Evolutionary conservation across 2,888 invertebrate genomes (phyloP), one percentile per base, ranked within the genome.

Genomic region (Celastrina argiolus): DNA sequence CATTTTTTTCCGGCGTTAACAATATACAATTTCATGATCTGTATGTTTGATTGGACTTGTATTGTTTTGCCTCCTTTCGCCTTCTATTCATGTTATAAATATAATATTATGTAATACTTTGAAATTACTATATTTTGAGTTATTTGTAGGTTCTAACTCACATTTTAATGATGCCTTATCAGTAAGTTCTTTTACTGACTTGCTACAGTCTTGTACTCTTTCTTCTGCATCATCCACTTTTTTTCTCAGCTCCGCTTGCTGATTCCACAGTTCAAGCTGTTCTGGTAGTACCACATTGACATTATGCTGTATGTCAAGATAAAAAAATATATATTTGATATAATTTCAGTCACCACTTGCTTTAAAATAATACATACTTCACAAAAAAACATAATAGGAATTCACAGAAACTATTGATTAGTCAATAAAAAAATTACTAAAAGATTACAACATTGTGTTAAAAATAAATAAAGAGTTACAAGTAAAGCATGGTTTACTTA

Each of bases 91-190:
- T n/a, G n/a, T n/a, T n/a, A n/a, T n/a, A n/a, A n/a, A n/a, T n/a
- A n/a, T n/a, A n/a, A n/a, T n/a, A 65, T n/a, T 10, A 8, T 16
- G 45, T 45, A 16, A n/a, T n/a, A 16, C 45, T 2, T 16, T 45
- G 7, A 7, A 31, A 2, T 0, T 31, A 6, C 7, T 31, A 31
- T 4, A n/a, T n/a, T n/a, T n/a, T n/a, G n/a, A 3, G 31, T 31
- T 7, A 31, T 31, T 31, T 31, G 31, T 7, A 36, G 12, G 6
- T 42, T 45, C 22, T 42, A 18, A 76, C 83, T 76, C 71, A 90
- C 90, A 74, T 76, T 82, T 87, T 64, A 74, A 78, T 26, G 84
- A 80, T 56, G 82, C 78, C 68, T 85, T 88, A 16, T 85, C 80
- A 65, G 78, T 75, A 1, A 84, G 67, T 18, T 78, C 74, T 1